Base-by-base conservation (phyloP, 2,797 vertebrate species). In the Scomberomorus guttatus region DNA sequence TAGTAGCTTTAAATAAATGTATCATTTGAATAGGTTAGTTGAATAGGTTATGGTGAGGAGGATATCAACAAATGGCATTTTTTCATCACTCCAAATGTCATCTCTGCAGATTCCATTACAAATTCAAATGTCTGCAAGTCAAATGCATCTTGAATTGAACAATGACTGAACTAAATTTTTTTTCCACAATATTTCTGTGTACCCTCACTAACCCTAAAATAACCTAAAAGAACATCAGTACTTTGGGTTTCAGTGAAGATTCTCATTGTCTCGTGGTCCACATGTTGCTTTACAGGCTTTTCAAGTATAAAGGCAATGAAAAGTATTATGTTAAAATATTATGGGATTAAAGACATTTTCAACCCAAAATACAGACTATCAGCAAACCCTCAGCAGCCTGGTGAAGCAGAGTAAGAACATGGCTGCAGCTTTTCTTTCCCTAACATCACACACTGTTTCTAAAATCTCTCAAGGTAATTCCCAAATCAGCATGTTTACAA, bases 401-500 rank as follows among this genome's bases (percentile, higher is more conserved):
- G 6, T 55, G 52, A 44, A 51, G n/a, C 60, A 61, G 55, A 22
- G 29, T 1, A 27, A 34, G 29, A 61, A 51, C 27, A 69, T 27
- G 34, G 2, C 32, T 27, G 44, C 25, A 2, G 24, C 37, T 52
- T 60, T 29, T 9, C 46, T 54, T 75, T 20, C 22, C 13, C 18
- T 5, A 34, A 57, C 54, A 72, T 72, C 48, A 52, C 20, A 62
- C 46, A n/a, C 39, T 42, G 39, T 42, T 42, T 42, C 24, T 15
- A 14, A 25, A 50, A n/a, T 18, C 50, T 71, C 44, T 72, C 5
- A 39, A 50, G 61, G 22, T 82, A 71, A 72, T 68, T 76, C 29
- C 64, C 3, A 42, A 51, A 77, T 75, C 4, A 3, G 24, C 54
- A n/a, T 60, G 52, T 81, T 82, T 80, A 52, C 62, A 79, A 2